phyloP scores from a whole-genome alignment of 2,113 vertebrate genomes.

The Morphnarchus princeps region DNA sequence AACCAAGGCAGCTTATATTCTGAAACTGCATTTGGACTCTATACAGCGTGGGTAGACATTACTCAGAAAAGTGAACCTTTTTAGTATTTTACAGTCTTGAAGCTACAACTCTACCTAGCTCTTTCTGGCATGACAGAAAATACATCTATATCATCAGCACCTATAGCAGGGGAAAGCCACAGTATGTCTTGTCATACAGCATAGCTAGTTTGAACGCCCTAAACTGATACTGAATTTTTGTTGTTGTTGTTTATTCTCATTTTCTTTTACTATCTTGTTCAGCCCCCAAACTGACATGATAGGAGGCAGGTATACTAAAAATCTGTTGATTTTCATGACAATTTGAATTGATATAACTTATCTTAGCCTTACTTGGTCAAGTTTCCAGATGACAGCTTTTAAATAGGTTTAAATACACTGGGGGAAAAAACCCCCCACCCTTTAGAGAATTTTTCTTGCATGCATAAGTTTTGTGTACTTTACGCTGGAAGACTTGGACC shows the following conservation, averaged over 20 bases:
- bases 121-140: neutral
- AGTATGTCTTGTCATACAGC: neutral
- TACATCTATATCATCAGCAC: neutral
- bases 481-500: neutral
- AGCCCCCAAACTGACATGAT: neutral
- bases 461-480: neutral
- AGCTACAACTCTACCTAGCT: neutral
- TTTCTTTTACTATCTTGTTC: neutral
- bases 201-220: neutral
- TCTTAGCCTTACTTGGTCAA: neutral
- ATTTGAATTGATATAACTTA: neutral
- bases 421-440: accelerated
- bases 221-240: neutral
- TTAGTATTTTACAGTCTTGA: neutral
- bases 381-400: neutral
- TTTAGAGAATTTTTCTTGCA: neutral
- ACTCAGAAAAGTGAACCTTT: neutral
- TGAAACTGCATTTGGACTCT: neutral
- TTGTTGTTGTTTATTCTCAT: neutral
- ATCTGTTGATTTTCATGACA: neutral
- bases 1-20: neutral
- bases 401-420: neutral
- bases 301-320: neutral
- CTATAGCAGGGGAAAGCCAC: neutral
- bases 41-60: neutral